Percentiles rank a stretch among this genome's conserved stretches.
Conservation (phyloP, 2,113 vertebrate genomes). For the Vidua macroura region DNA sequence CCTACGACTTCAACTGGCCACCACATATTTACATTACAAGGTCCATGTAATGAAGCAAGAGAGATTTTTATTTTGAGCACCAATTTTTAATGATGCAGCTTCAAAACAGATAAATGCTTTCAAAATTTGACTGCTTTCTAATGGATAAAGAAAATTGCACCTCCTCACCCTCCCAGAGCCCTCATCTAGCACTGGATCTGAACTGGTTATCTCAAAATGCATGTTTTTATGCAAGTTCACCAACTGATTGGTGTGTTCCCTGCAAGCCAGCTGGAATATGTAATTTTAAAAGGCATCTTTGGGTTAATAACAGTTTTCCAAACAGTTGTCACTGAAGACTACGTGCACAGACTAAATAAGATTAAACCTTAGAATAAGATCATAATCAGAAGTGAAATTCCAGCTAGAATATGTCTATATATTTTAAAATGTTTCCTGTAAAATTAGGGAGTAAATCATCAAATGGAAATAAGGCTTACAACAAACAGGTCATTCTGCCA, state of each 20-base stretch:
- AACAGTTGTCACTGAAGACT: not conserved
- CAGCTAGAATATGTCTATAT: not conserved
- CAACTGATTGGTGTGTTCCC: not conserved
- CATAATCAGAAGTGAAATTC: not conserved
- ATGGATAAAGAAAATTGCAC: not conserved
- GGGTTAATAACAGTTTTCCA: not conserved
- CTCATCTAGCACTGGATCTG: not conserved
- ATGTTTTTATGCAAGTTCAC: not conserved
- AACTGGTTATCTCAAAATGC: not conserved
- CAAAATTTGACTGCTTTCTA: not conserved
- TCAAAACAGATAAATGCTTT: not conserved
- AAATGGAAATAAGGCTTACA: not conserved
- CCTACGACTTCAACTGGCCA: not conserved
- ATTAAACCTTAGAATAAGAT: not conserved
- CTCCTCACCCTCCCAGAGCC: not conserved
- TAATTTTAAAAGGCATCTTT: not conserved
- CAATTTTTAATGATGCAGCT: not conserved
- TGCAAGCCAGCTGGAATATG: not conserved
- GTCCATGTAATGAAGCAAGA: not conserved
- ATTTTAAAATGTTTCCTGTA: not conserved
- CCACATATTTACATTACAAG: not conserved
- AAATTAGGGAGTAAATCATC: not conserved
- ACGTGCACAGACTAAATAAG: not conserved
- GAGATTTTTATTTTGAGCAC: not conserved
- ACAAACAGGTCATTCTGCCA: not conserved